Conservation (phyloP, 2,888 invertebrate genomes). For the Lutraria lutraria region DNA sequence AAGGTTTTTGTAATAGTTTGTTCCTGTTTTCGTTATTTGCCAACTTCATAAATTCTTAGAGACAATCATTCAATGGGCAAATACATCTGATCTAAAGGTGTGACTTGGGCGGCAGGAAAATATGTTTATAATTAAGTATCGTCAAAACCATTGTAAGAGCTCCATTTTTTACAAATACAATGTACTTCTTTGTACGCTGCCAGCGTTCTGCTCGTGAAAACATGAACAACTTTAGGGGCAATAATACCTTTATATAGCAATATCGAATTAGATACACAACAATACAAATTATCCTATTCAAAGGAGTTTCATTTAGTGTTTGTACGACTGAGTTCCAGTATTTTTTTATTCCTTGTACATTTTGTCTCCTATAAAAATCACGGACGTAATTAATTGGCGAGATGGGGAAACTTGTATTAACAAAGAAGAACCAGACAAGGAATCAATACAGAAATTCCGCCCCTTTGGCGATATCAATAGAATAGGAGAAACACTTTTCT, state of each 20-base stretch:
- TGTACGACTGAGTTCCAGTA: neutral
- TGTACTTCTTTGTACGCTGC: neutral
- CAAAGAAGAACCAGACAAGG: slow-evolving; percentile 29
- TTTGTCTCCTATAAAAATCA: slow-evolving; percentile 13
- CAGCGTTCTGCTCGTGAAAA: neutral
- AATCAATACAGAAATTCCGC: slow-evolving; percentile 20
- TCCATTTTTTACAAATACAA: neutral
- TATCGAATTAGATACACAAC: neutral
- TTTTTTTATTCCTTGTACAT: neutral
- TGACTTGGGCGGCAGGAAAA: neutral
- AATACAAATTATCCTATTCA: neutral
- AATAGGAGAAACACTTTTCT: slow-evolving; percentile 22
- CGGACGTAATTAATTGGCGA: slow-evolving; percentile 37
- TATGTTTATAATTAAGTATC: neutral
- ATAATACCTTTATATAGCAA: neutral
- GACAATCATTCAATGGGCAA: neutral
- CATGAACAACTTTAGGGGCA: neutral
- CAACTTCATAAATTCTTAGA: neutral
- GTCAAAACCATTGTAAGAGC: neutral
- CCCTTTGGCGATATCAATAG: slow-evolving; percentile 37
- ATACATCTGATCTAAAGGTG: neutral
- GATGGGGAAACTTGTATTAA: slow-evolving; percentile 25
- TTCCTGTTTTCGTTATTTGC: neutral
- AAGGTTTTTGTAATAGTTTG: neutral
- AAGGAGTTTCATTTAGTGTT: slow-evolving; percentile 19